These are phyloP conservation scores for Elegia similella DNA, from an alignment of 2,888 invertebrate species.

Conservation along the genomic window DNA sequence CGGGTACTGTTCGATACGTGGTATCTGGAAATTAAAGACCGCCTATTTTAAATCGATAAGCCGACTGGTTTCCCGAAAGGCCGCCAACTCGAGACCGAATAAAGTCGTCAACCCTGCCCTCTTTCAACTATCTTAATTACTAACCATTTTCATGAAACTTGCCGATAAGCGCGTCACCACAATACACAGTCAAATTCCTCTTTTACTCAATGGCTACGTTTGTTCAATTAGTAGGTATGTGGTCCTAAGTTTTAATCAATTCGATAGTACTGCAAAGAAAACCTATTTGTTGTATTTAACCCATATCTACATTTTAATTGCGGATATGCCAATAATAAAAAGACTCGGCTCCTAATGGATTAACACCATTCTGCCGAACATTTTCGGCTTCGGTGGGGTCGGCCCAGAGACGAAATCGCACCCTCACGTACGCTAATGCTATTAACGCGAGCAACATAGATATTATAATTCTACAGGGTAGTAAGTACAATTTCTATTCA, in stretches of 20 bases:
- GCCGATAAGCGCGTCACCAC: conserved; percentile 23
- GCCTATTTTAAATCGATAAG: conserved; percentile 41
- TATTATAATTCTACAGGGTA: no score
- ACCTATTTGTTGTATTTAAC: neutral
- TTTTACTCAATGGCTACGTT: neutral
- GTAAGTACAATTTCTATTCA: conserved; percentile 63
- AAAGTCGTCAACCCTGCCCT: conserved; percentile 55
- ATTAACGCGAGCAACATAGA: conserved; percentile 52
- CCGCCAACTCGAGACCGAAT: conserved; percentile 28
- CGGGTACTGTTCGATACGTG: neutral
- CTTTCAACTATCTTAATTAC: conserved; percentile 54
- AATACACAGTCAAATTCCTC: neutral
- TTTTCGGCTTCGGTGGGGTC: conserved; percentile 24
- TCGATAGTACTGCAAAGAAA: neutral
- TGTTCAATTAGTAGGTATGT: neutral
- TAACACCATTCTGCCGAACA: neutral
- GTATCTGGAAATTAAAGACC: neutral
- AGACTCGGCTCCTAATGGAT: neutral
- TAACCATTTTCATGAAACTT: conserved; percentile 37
- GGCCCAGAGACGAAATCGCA: conserved; percentile 39
- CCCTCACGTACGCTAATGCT: conserved; percentile 52
- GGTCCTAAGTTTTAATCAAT: neutral
- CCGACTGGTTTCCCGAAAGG: conserved; percentile 40
- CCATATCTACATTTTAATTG: neutral
- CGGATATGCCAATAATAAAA: no score